Evolutionary conservation across 1,140 invertebrate genomes (phyloP), one percentile per base, ranked within the genome.

Genomic region (Aphaenogaster rudis): DNA sequence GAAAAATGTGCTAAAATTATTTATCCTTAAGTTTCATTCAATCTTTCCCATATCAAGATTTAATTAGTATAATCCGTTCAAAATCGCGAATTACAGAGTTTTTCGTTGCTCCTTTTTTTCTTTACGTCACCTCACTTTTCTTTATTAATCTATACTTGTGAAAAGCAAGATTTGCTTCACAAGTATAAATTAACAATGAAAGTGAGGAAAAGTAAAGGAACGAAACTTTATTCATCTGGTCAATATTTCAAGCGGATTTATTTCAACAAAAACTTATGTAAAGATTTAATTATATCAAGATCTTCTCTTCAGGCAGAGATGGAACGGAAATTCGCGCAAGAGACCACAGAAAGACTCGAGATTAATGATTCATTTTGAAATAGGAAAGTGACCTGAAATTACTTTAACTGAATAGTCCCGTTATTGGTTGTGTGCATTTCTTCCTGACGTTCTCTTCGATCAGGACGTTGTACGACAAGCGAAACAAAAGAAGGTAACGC

Each of bases 181-280:
- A 48, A 59, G 5, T 39, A 48, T 45, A 33, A 57, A 17, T 59
- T 42, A 13, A 28, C 9, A 74, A 74, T 48, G 3, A 71, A 71
- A 42, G 48, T 57, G 6, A 48, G 2, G n/a, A 39, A 28, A 28
- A 28, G 39, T 69, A 21, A 57, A 17, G n/a, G 11, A 80, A 45
- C 15, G 21, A 74, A 48, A 36, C 57, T 84, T 61, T 21, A 28
- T 28, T 69, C 50, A n/a, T 28, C 13, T 33, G 17, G 33, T 64
- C 21, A 61, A 45, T 74, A 57, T 39, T 50, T 45, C 36, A 33
- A 69, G 17, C 17, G n/a, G 15, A 54, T 59, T 72, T 9, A 59
- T 48, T 74, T 59, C 28, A n/a, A 54, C n/a, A 33, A 45, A 36
- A 66, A 66, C 36, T 52, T 67, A 52, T 54, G 39, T 54, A 39